phyloP scores from a whole-genome alignment of 2,888 invertebrate species.

The Oasisia sp. region DNA sequence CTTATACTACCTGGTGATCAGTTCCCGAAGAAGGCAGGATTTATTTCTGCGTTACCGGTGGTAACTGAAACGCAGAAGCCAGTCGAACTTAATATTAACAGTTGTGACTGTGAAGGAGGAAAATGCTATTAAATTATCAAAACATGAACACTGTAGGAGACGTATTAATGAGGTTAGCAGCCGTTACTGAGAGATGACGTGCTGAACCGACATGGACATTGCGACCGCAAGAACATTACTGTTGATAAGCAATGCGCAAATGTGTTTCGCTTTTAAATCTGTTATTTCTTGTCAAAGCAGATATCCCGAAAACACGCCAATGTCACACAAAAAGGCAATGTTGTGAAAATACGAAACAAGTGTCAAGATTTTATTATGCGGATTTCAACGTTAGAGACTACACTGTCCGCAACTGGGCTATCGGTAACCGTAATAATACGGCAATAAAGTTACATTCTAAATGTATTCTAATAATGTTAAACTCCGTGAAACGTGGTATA shows the following conservation, averaged over 20 bases:
- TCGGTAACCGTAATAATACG: background rate
- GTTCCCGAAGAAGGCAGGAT: no score
- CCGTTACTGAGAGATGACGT: no score
- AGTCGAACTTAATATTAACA: no score
- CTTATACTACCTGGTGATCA: no score
- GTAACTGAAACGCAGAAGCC: no score
- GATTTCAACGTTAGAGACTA: background rate
- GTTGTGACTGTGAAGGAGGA: no score
- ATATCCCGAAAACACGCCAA: conserved; percentile 66
- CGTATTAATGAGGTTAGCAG: no score
- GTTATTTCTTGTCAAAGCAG: conserved; percentile 48
- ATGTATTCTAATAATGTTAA: background rate
- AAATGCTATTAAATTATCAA: no score
- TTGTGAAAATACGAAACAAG: background rate
- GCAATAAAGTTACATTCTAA: background rate
- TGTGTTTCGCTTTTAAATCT: background rate
- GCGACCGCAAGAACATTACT: background rate
- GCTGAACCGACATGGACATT: no score
- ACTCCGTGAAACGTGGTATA: background rate
- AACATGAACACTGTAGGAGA: no score
- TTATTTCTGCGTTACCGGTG: no score
- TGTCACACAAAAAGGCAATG: conserved; percentile 33
- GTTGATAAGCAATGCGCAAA: background rate
- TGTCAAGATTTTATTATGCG: background rate
- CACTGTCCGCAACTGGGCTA: background rate